Percentiles rank a stretch among this genome's conserved stretches.
These are phyloP conservation scores for Sicus ferrugineus DNA, from an alignment of 2,888 invertebrate species.

Conservation along the genomic window DNA sequence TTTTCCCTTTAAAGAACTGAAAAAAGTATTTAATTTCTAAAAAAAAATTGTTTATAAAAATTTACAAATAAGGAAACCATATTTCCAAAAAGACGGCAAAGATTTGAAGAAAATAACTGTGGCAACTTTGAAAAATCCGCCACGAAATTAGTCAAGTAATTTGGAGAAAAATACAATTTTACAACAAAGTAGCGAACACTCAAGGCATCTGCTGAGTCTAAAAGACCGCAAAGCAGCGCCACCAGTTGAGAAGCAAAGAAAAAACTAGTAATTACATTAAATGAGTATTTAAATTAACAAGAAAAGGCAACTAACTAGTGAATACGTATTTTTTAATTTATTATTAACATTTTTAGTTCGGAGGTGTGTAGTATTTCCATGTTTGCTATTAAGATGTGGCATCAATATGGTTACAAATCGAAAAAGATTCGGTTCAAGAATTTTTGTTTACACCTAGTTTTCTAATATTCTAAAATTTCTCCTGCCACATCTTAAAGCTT, in stretches of 20 bases:
- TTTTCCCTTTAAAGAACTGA: slow-evolving; percentile 45
- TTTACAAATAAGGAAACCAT: slow-evolving; percentile 10
- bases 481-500: neutral
- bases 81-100: slow-evolving; percentile 30
- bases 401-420: neutral
- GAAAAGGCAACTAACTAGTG: slow-evolving; percentile 17
- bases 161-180: too few species aligned
- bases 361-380: neutral
- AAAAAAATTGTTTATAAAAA: slow-evolving; percentile 38
- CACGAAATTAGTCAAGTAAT: too few species aligned
- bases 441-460: neutral
- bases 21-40: slow-evolving; percentile 26
- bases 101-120: slow-evolving; percentile 27
- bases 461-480: neutral
- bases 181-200: neutral
- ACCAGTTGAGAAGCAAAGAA: neutral
- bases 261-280: neutral
- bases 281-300: neutral
- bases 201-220: neutral
- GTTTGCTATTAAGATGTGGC: neutral
- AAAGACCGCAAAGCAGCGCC: neutral
- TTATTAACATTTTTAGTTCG: neutral
- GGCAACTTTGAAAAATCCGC: slow-evolving; percentile 19
- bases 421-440: neutral
- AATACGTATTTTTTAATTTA: neutral